Percentiles rank a stretch among this genome's conserved stretches.
Conservation (phyloP, 2,113 vertebrate genomes). For the Forbesichthys agassizii region DNA sequence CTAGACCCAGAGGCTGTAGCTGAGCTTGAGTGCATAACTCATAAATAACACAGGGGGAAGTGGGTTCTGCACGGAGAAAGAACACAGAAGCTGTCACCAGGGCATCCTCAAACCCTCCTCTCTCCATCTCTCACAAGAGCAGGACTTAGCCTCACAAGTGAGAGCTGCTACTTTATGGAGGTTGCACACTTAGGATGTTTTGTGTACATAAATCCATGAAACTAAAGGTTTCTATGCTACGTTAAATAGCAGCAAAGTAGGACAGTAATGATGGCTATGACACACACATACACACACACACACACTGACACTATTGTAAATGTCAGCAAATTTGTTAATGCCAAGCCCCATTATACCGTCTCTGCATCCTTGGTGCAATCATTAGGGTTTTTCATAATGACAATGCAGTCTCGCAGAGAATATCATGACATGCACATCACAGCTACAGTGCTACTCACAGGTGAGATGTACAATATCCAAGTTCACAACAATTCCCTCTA, state of each 20-base stretch:
- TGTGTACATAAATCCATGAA: not conserved
- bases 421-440: too few relatives aligned
- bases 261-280: conserved; percentile 37
- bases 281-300: conserved; percentile 20
- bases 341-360: conserved; percentile 7
- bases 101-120: conserved; percentile 23
- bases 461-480: too few relatives aligned
- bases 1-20: conserved; percentile 43
- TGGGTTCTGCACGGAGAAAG: conserved; percentile 37
- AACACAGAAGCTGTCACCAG: conserved; percentile 34
- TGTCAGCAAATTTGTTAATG: conserved; percentile 49
- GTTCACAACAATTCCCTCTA: too few relatives aligned
- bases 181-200: not conserved
- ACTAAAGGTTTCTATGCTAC: not conserved
- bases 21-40: conserved; percentile 47
- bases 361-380: conserved; percentile 38
- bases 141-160: conserved; percentile 27
- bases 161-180: conserved; percentile 25
- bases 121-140: conserved; percentile 36
- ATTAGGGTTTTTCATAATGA: conserved; percentile 36
- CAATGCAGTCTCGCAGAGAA: not conserved
- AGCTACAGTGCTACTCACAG: too few relatives aligned
- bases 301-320: conserved; percentile 30
- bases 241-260: conserved; percentile 49
- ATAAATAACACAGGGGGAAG: conserved; percentile 62